Conservation (phyloP, 2,797 vertebrate species). For the Tapirus indicus region DNA sequence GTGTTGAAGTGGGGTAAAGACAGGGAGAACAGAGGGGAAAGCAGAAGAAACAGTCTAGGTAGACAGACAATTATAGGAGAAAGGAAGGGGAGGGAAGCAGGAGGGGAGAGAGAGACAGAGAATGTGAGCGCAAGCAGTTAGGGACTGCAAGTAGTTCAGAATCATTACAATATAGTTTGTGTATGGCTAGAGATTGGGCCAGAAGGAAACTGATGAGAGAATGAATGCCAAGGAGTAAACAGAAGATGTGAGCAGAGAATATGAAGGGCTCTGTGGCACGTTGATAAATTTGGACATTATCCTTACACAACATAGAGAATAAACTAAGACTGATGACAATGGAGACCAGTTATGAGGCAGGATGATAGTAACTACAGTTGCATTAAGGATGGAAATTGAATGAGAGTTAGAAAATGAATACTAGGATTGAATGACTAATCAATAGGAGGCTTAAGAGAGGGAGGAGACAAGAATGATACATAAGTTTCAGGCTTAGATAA, state of each 20-base stretch:
- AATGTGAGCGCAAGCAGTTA: background rate
- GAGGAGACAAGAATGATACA: background rate
- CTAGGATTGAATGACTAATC: background rate
- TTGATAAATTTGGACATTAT: background rate
- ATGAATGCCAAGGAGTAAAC: background rate
- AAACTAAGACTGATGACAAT: background rate
- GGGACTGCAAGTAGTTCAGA: background rate
- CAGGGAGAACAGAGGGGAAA: background rate
- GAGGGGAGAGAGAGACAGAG: too few relatives aligned
- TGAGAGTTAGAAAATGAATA: background rate
- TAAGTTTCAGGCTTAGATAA: background rate
- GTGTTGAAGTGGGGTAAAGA: background rate
- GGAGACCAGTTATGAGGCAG: background rate
- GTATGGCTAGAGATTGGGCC: background rate
- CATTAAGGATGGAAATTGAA: background rate
- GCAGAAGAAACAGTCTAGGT: background rate
- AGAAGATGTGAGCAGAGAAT: background rate
- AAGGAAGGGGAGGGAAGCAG: too few relatives aligned
- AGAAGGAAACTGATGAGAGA: background rate
- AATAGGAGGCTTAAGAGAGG: background rate
- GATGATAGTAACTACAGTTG: background rate
- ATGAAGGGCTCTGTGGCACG: background rate
- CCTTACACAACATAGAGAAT: background rate
- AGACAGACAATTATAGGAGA: background rate
- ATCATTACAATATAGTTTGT: background rate